Percentiles rank a stretch among this genome's conserved stretches.
These are phyloP conservation scores for Eriosoma lanigerum DNA, from an alignment of 1,140 invertebrate species.

Conservation along the genomic window DNA sequence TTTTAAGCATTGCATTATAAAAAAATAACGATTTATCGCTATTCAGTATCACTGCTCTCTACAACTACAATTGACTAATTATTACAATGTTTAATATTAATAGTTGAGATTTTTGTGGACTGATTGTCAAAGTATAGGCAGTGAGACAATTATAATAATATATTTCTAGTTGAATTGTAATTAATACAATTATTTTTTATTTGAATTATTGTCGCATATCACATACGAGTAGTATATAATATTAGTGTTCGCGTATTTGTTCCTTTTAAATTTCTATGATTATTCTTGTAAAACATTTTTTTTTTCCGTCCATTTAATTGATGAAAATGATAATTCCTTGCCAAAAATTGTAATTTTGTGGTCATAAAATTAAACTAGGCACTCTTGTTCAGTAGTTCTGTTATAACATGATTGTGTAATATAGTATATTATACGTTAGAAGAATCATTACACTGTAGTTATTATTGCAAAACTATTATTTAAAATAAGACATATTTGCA, in stretches of 20 bases:
- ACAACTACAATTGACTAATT: too few species aligned
- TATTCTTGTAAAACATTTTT: background rate
- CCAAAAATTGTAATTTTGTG: background rate
- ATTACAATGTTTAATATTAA: too few species aligned
- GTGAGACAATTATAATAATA: background rate
- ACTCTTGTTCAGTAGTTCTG: background rate
- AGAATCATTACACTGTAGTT: background rate
- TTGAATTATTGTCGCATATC: background rate
- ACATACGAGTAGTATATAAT: too few species aligned
- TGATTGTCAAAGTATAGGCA: background rate
- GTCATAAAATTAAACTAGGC: background rate
- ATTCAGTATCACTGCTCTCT: too few species aligned
- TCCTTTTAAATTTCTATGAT: constrained; percentile 11
- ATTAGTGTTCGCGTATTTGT: background rate
- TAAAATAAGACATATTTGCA: background rate
- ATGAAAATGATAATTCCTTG: background rate
- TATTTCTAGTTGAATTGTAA: background rate
- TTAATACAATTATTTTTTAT: background rate
- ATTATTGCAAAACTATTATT: background rate
- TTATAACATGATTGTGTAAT: background rate
- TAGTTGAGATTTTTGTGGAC: too few species aligned
- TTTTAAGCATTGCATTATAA: too few species aligned
- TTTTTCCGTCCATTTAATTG: constrained; percentile 24
- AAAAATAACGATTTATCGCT: too few species aligned
- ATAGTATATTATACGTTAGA: background rate